Conservation (phyloP, 92 coral and sea anemone species). For the Paramuricea clavata region DNA sequence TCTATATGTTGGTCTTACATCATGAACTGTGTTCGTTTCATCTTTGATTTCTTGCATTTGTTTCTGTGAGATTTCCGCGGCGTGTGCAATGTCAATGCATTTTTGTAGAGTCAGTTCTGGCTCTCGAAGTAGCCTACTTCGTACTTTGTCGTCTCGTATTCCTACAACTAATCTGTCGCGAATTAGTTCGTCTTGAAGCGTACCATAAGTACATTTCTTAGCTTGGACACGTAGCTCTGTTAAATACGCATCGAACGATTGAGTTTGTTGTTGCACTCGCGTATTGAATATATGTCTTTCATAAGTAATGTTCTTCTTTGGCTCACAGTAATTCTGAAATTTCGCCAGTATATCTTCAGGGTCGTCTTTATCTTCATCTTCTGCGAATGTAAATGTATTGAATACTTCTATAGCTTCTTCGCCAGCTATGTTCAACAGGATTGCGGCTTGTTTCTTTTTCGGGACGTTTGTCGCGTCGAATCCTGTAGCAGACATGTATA, state of each 20-base stretch:
- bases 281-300: too few relatives aligned
- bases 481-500: not conserved
- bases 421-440: not conserved
- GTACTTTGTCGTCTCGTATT: conserved; percentile 1
- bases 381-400: not conserved
- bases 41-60: conserved; percentile 2
- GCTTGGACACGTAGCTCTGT: not conserved
- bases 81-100: conserved; percentile 10
- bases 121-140: conserved; percentile 29
- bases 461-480: not conserved
- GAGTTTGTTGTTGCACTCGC: too few relatives aligned
- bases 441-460: not conserved
- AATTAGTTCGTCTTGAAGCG: not conserved
- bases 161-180: not conserved
- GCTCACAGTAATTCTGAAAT: not conserved
- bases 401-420: not conserved
- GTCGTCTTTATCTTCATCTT: not conserved
- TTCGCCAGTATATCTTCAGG: not conserved
- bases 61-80: conserved; percentile 8
- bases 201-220: not conserved
- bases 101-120: conserved; percentile 32
- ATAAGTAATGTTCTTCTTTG: not conserved
- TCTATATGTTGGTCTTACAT: not conserved
- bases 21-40: not conserved
- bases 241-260: not conserved